Percentiles rank a stretch among this genome's conserved stretches.
These are phyloP conservation scores for Acromyrmex echinatior DNA, from an alignment of 1,140 invertebrate species.

Conservation along the genomic window DNA sequence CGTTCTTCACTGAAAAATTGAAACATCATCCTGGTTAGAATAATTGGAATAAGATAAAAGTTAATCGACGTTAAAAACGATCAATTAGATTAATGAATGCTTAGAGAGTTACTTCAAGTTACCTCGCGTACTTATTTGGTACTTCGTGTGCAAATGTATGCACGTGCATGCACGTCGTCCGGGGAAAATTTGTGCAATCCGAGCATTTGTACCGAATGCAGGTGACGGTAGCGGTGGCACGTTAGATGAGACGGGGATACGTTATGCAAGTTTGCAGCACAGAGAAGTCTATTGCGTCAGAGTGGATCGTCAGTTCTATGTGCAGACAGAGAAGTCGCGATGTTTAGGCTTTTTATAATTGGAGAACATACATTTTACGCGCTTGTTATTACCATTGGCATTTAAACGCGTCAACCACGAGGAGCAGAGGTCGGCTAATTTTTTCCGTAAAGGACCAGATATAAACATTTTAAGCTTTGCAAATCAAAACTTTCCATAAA, in stretches of 20 bases:
- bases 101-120: background rate
- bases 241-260: conserved; percentile 37
- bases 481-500: background rate
- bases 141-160: background rate
- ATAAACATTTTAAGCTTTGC: background rate
- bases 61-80: background rate
- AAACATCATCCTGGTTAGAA: background rate
- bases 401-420: background rate
- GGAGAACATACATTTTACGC: conserved; percentile 20
- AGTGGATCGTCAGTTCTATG: conserved; percentile 6
- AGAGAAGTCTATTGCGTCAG: conserved; percentile 30
- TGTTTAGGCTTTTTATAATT: conserved; percentile 26
- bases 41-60: conserved; percentile 1
- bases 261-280: conserved; percentile 54
- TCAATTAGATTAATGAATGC: background rate
- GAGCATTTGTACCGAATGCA: conserved; percentile 36
- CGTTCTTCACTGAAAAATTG: background rate
- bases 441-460: background rate
- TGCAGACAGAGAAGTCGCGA: conserved; percentile 1
- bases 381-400: background rate
- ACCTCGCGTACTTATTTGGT: background rate
- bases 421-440: background rate
- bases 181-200: conserved; percentile 55
- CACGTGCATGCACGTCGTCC: conserved; percentile 8
- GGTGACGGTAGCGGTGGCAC: conserved; percentile 16